Evolutionary conservation across 2,888 invertebrate species (phyloP).

Genomic region (Colostygia pectinataria): DNA sequence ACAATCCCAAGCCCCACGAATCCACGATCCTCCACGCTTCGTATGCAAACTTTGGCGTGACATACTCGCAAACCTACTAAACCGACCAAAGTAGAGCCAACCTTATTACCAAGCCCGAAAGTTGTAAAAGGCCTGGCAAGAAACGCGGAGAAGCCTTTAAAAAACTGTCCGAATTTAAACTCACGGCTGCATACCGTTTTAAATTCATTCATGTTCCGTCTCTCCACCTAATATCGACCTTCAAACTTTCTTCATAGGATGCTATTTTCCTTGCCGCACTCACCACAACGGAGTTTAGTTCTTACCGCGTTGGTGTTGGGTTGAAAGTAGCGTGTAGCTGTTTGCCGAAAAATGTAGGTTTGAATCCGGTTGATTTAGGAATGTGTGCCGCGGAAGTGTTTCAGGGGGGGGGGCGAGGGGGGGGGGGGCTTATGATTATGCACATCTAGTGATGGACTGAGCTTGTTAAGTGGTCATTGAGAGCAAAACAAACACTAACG

Average conservation of each 20-base stretch:
- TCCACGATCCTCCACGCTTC: constrained; percentile 45
- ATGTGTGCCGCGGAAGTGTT: constrained; percentile 72
- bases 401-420: constrained; percentile 44
- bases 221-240: constrained; percentile 48
- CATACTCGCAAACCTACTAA: constrained; percentile 49
- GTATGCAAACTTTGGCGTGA: constrained; percentile 52
- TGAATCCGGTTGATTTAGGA: constrained; percentile 73
- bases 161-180: constrained; percentile 60
- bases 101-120: not conserved
- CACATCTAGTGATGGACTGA: constrained; percentile 44
- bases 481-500: constrained; percentile 28
- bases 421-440: constrained; percentile 53
- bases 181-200: constrained; percentile 68
- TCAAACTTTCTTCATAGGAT: constrained; percentile 44
- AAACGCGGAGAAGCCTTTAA: constrained; percentile 42
- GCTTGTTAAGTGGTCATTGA: constrained; percentile 36
- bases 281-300: constrained; percentile 15
- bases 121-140: constrained; percentile 21
- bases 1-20: constrained; percentile 44
- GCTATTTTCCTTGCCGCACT: constrained; percentile 8
- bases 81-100: constrained; percentile 23
- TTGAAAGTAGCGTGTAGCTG: constrained; percentile 37
- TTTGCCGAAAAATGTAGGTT: constrained; percentile 66
- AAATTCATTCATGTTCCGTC: constrained; percentile 57
- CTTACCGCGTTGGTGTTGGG: constrained; percentile 38